Conservation (phyloP, 2,797 vertebrate species). For the Lithobates sylvaticus region DNA sequence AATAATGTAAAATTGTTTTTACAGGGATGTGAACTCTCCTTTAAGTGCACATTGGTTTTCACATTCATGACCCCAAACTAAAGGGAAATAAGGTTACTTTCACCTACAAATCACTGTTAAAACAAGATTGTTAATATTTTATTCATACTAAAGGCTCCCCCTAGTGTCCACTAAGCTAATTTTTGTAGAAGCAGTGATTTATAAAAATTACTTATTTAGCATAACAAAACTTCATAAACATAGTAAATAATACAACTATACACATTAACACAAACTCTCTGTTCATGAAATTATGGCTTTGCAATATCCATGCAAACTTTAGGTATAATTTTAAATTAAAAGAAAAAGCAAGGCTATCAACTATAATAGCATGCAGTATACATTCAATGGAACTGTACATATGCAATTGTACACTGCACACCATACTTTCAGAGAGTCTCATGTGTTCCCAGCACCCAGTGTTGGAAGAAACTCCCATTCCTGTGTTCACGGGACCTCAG, state of each 20-base stretch:
- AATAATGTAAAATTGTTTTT: neutral
- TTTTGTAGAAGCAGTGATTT: neutral
- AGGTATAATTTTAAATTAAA: too few relatives aligned
- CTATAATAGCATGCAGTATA: too few relatives aligned
- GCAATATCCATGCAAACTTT: too few relatives aligned
- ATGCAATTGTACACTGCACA: too few relatives aligned
- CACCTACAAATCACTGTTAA: neutral
- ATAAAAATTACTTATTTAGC: neutral
- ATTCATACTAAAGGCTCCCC: conserved; percentile 37
- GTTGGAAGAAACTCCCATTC: too few relatives aligned
- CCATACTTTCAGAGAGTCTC: too few relatives aligned
- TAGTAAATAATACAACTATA: neutral
- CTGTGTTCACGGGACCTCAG: too few relatives aligned
- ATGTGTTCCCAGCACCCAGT: too few relatives aligned
- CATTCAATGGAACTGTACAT: too few relatives aligned
- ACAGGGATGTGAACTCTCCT: neutral
- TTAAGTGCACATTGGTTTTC: neutral
- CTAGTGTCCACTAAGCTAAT: conserved; percentile 9
- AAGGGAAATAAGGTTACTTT: neutral
- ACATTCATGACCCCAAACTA: neutral
- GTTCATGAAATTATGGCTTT: too few relatives aligned
- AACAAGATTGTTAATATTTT: neutral
- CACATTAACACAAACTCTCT: too few relatives aligned
- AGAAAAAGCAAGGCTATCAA: too few relatives aligned
- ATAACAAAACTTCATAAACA: neutral